Percentiles rank a stretch among this genome's conserved stretches.
Evolutionary conservation across 2,888 invertebrate species (phyloP).

Genomic region (Helleia helle): DNA sequence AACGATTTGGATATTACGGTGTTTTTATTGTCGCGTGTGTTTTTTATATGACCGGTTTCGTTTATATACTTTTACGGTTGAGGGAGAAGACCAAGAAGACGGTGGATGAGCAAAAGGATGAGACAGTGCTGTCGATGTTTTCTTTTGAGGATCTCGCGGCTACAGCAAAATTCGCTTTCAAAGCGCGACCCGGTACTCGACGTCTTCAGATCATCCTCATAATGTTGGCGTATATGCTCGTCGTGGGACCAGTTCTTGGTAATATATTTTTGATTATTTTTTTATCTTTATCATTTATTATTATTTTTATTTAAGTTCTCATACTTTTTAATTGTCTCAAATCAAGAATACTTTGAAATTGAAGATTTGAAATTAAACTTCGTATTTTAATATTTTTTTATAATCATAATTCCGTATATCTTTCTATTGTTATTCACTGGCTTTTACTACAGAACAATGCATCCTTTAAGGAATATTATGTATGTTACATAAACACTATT

Average conservation of each 20-base stretch:
- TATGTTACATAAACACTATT: too few relatives aligned
- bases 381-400: background rate
- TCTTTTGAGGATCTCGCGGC: constrained; percentile 53
- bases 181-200: constrained; percentile 41
- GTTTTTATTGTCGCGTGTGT: constrained; percentile 57
- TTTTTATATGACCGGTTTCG: constrained; percentile 56
- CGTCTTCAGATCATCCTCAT: constrained; percentile 56
- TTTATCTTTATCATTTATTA: too few relatives aligned
- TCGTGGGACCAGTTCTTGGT: constrained; percentile 69
- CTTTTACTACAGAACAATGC: too few relatives aligned
- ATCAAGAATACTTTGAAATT: too few relatives aligned
- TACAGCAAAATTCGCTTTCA: constrained; percentile 63
- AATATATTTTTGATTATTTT: constrained; percentile 17
- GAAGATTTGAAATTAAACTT: background rate
- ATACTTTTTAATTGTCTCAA: too few relatives aligned
- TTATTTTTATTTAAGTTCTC: too few relatives aligned
- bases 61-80: constrained; percentile 55
- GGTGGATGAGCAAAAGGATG: constrained; percentile 39
- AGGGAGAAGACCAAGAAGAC: constrained; percentile 48
- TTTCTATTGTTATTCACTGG: too few relatives aligned
- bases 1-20: constrained; percentile 61
- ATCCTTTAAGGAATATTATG: too few relatives aligned
- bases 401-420: too few relatives aligned
- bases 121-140: constrained; percentile 44
- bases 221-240: constrained; percentile 62